Evolutionary conservation across 2,797 vertebrate genomes (phyloP), one percentile per base, ranked within the genome.

Genomic region (Pangasius macronema): DNA sequence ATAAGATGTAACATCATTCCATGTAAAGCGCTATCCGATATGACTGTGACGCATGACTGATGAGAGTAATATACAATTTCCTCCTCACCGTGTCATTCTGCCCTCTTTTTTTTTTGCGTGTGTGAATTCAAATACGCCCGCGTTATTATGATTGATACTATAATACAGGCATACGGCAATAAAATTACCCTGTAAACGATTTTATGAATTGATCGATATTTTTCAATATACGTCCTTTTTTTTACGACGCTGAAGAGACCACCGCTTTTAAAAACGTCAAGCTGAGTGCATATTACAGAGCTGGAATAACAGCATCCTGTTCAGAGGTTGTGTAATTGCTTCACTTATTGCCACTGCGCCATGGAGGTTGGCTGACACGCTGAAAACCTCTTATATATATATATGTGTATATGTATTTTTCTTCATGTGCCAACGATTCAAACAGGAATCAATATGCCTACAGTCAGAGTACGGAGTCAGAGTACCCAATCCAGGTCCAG

Each of bases 261-360:
- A 75, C 8, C 30, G 24, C 77, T 73, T 51, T 82, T 76, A 88
- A 67, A 88, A 88, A 68, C 22, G 75, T 65, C 30, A 77, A 30
- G 33, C 82, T 30, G 61, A 67, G 75, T 51, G 68, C 67, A 59
- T 24, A 75, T 90, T 65, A 82, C 59, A 33, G 46, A 81, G 84
- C 73, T 81, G 49, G 65, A 80, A 86, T 84, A 86, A 81, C 81
- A 75, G 61, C 85, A 53, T 87, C 82, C 55, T 87, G 87, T 89
- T 87, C 20, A 53, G 77, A 91, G 61, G 88, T 13, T 85, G 70
- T 85, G 88, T 88, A 86, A 87, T 85, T 87, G 75, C 77, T 87
- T 49, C 80, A 70, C 84, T 85, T 82, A 85, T 59, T 61, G 68
- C 72, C 11, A 55, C 22, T 1, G 65, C 51, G 42, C 20, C 11